A percentile compares a stretch with the other conserved stretches of the same genome.
phyloP scores from a whole-genome alignment of 1,140 invertebrate species.

The Nebria ingens region DNA sequence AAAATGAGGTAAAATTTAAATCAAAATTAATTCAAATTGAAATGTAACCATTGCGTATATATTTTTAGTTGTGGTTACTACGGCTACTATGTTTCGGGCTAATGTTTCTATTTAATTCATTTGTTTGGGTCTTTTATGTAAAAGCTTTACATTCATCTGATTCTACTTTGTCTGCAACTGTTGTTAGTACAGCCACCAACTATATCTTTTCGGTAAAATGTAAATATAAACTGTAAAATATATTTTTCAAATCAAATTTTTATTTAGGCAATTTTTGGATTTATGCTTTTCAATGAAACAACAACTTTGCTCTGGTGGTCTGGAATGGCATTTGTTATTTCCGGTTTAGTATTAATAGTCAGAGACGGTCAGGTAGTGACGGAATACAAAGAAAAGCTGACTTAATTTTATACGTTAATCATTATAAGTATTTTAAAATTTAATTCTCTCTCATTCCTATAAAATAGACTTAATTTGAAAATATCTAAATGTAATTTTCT shows the following conservation, averaged over 20 bases:
- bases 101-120: conserved; percentile 8
- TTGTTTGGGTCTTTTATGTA: neutral
- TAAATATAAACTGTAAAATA: neutral
- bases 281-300: neutral
- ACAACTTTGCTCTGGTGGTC: neutral
- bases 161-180: neutral
- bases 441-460: neutral
- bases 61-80: neutral
- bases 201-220: neutral
- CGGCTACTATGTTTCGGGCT: neutral
- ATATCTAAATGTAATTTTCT: too few species aligned
- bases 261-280: neutral
- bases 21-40: neutral
- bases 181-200: neutral
- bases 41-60: neutral
- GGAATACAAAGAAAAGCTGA: neutral
- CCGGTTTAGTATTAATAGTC: neutral
- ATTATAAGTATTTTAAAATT: neutral
- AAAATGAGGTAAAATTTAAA: conserved; percentile 19
- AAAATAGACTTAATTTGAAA: too few species aligned
- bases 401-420: neutral
- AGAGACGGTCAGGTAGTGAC: neutral
- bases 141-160: conserved; percentile 2
- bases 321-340: neutral
- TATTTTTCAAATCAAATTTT: neutral